phyloP scores from a whole-genome alignment of 2,888 invertebrate genomes.

The Cephus spinipes region DNA sequence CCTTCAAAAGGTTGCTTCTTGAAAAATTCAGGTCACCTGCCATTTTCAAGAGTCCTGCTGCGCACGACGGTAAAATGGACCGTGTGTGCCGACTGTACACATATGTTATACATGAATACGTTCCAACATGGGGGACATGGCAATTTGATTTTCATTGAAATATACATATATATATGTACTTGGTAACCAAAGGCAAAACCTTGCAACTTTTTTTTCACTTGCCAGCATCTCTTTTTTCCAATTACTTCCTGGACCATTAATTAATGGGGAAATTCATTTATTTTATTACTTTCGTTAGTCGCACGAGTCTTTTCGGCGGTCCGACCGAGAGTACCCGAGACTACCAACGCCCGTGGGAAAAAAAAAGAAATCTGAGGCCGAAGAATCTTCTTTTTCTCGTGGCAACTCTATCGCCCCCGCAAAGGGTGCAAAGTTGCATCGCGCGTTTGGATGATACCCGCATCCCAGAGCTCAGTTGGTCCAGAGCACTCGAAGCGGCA shows the following conservation, averaged over 20 bases:
- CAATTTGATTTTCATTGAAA: background rate
- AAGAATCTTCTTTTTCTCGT: background rate
- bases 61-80: background rate
- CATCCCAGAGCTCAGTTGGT: background rate
- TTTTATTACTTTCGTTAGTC: background rate
- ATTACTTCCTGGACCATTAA: background rate
- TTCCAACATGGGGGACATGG: background rate
- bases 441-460: background rate
- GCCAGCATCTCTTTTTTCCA: background rate
- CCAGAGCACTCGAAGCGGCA: background rate
- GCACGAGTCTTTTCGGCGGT: background rate
- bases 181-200: background rate
- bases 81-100: background rate
- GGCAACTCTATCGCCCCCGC: conserved; percentile 12
- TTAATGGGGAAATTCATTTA: background rate
- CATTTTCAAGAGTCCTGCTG: background rate
- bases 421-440: conserved; percentile 4
- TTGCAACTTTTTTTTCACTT: background rate
- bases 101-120: background rate
- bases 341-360: background rate
- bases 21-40: background rate
- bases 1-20: background rate
- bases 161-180: background rate
- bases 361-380: background rate
- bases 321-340: background rate